Base-by-base conservation (phyloP, 2,113 vertebrate species). In the Todiramphus chloris region DNA sequence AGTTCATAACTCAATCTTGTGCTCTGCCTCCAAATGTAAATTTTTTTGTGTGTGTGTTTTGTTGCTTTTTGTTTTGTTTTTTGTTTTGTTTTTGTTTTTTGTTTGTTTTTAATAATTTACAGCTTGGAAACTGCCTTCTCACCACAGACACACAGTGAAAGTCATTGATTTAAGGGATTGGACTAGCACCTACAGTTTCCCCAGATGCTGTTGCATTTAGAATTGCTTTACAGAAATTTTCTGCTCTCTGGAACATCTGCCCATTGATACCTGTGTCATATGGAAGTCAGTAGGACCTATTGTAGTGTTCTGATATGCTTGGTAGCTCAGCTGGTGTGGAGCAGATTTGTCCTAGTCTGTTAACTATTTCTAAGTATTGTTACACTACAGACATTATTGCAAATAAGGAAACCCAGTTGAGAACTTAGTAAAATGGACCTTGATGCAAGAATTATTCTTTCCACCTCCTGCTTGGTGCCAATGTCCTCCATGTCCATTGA, bases 371-470 rank as follows among this genome's bases (percentile, higher is more conserved):
- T 19, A 25, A 58, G 16, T 35, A 27, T 55, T 2, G 0, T 31
- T 68, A 37, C n/a, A 7, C 17, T 63, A 10, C 14, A 50, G 56
- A 6, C 4, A 1, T 30, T 21, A n/a, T 11, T 46, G 25, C 0
- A 2, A 60, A 50, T 33, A 43, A 53, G 73, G 33, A 63, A 51
- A 62, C 0, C 1, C 44, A 24, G 17, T 2, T 50, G n/a, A 69
- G n/a, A 82, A 74, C 15, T 24, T 20, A 53, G 20, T 56, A 73
- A 93, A 78, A 20, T 73, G 10, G 24, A 51, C 11, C 41, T 70
- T 41, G 44, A 44, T 80, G n/a, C 16, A 69, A 74, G 64, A 77
- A 46, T 46, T 46, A 14, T 3, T 51, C 15, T 79, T 94, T 67
- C 55, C 5, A 39, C 16, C 11, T n/a, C 7, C 25, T 75, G 16